These are phyloP conservation scores for Sarcophaga rosellei DNA, from an alignment of 2,888 invertebrate species.

Conservation along the genomic window DNA sequence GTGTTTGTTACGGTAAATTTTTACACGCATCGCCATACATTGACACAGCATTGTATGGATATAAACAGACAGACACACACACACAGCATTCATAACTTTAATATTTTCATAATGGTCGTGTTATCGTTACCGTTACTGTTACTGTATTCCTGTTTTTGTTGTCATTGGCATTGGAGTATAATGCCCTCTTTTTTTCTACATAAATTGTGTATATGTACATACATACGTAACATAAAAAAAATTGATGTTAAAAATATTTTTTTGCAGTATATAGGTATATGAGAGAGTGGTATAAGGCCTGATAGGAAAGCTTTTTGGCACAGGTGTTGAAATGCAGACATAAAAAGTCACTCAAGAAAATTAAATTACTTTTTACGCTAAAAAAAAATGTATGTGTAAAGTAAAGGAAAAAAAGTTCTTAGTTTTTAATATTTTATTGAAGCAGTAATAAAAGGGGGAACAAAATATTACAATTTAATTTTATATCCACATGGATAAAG, in stretches of 20 bases:
- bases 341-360: constrained; percentile 65
- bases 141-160: neutral
- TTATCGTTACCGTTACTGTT: neutral
- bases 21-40: too few species aligned
- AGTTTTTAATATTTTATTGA: too few species aligned
- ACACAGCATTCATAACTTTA: constrained; percentile 30
- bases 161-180: constrained; percentile 10
- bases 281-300: neutral
- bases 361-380: constrained; percentile 53
- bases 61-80: neutral
- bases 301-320: constrained; percentile 55
- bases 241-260: neutral
- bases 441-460: too few species aligned
- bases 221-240: constrained; percentile 29
- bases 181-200: neutral
- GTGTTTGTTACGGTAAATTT: constrained; percentile 18
- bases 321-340: constrained; percentile 58
- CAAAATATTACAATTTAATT: too few species aligned
- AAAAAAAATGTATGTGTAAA: neutral
- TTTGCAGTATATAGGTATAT: neutral
- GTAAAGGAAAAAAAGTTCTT: too few species aligned
- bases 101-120: constrained; percentile 19
- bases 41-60: too few species aligned
- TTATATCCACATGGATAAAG: too few species aligned
- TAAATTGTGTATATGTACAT: constrained; percentile 35